Conservation (phyloP, 2,888 invertebrate genomes). For the Melolontha melolontha region DNA sequence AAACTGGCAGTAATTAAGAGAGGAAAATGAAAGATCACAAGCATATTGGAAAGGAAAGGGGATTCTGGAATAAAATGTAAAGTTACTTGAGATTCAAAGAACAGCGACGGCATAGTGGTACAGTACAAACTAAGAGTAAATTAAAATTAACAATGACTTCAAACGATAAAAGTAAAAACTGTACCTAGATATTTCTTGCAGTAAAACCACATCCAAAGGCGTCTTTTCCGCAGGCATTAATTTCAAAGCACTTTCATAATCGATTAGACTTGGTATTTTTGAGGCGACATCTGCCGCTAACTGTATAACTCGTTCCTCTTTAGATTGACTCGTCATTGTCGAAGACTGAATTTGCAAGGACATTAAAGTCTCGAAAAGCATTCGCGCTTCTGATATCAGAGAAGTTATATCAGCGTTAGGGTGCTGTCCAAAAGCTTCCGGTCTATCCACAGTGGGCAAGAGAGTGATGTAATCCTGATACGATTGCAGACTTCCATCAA, state of each 20-base stretch:
- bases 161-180: no score
- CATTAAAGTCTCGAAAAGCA: constrained; percentile 82
- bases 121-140: no score
- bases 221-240: constrained; percentile 79
- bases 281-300: constrained; percentile 78
- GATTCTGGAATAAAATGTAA: no score
- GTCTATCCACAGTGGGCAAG: constrained; percentile 82
- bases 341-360: constrained; percentile 78
- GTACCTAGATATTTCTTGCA: constrained; percentile 79
- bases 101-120: no score
- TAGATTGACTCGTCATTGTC: constrained; percentile 70
- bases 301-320: constrained; percentile 78
- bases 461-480: constrained; percentile 85
- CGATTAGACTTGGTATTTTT: constrained; percentile 80
- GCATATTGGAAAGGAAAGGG: no score
- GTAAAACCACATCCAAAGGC: constrained; percentile 85
- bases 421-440: constrained; percentile 92
- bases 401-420: constrained; percentile 91
- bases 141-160: no score
- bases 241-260: constrained; percentile 81
- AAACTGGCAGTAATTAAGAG: no score
- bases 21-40: no score
- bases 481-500: constrained; percentile 83
- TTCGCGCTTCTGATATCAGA: constrained; percentile 82
- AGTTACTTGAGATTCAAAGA: no score